Conservation (phyloP, 2,113 vertebrate species). For the Xenus cinereus region DNA sequence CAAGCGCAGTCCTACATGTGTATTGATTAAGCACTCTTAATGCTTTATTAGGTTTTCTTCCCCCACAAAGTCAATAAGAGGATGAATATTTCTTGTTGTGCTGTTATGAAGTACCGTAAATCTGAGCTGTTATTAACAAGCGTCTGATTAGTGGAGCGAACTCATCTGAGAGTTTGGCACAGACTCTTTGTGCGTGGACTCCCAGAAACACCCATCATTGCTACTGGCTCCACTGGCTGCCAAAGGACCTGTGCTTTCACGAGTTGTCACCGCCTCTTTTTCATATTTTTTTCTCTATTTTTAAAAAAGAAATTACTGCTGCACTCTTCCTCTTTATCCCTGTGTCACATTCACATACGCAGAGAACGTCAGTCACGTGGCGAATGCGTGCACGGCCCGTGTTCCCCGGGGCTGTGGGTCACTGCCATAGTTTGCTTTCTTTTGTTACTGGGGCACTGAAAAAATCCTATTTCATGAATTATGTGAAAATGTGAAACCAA, state of each 20-base stretch:
- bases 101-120: conserved; percentile 46
- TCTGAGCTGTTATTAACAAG: conserved; percentile 46
- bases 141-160: not conserved
- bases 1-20: not conserved
- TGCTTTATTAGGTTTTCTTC: conserved; percentile 62
- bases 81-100: conserved; percentile 47
- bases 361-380: not conserved
- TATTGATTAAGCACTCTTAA: conserved; percentile 59
- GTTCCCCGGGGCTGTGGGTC: not conserved
- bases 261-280: not conserved
- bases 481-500: not conserved
- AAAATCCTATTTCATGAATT: not conserved
- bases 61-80: conserved; percentile 48
- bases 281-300: no score
- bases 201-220: not conserved
- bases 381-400: fast-evolving
- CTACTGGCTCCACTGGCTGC: not conserved
- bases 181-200: not conserved
- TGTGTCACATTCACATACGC: fast-evolving
- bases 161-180: not conserved
- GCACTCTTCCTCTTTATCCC: not conserved
- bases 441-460: not conserved
- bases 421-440: not conserved
- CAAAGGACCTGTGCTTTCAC: not conserved
- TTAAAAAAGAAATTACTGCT: not conserved